Percentiles rank a stretch among this genome's conserved stretches.
Conservation (phyloP, 2,888 invertebrate species). For the Nebria salina region DNA sequence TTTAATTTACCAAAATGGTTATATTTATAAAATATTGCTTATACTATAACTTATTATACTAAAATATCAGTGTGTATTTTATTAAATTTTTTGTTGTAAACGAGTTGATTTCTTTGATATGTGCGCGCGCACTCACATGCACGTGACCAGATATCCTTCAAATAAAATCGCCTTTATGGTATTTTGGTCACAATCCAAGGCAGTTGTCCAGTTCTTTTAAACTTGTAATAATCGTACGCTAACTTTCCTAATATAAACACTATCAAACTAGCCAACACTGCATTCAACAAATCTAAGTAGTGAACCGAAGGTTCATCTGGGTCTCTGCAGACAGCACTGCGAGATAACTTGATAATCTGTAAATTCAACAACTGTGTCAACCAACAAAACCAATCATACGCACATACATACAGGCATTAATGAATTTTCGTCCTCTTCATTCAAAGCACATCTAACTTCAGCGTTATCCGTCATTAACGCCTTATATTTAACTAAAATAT, state of each 20-base stretch:
- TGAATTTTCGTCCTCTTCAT: constrained; percentile 71
- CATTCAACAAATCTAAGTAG: constrained; percentile 78
- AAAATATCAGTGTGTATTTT: not conserved
- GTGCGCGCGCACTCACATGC: not conserved
- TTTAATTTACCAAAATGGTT: not conserved
- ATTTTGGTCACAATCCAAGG: constrained; percentile 87
- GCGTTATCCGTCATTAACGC: constrained; percentile 74
- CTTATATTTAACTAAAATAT: constrained; percentile 74
- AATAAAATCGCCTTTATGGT: constrained; percentile 70
- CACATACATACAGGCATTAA: constrained; percentile 66
- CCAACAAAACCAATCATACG: not conserved
- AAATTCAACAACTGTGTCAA: constrained; percentile 61
- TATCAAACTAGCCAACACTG: constrained; percentile 74
- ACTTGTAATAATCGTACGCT: constrained; percentile 83
- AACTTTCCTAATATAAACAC: constrained; percentile 78
- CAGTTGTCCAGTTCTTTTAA: constrained; percentile 80
- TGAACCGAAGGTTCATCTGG: constrained; percentile 68
- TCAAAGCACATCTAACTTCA: constrained; percentile 75
- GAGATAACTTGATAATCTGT: constrained; percentile 74
- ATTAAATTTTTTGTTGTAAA: not conserved
- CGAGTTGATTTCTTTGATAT: not conserved
- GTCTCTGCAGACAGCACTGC: constrained; percentile 75
- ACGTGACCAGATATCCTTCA: not conserved
- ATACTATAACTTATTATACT: not conserved
- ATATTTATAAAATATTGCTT: not conserved